Evolutionary conservation across 2,888 invertebrate species (phyloP).

Genomic region (Drosophila nigricruria): DNA sequence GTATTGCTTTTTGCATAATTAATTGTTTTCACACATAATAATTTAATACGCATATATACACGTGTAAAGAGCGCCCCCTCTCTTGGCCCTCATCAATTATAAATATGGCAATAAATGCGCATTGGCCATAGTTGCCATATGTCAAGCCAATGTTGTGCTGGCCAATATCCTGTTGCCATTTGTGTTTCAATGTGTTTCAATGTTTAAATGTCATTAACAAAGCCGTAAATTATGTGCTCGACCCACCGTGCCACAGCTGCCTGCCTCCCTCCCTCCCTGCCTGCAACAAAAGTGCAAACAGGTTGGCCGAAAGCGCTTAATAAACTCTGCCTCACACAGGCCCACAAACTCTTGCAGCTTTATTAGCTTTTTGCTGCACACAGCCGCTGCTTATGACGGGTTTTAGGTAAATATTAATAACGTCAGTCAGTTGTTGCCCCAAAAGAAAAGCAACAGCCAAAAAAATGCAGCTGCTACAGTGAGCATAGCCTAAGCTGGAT

Average conservation of each 20-base stretch:
- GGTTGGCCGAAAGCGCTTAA: conserved; percentile 29
- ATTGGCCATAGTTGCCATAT: conserved; percentile 73
- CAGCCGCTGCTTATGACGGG: conserved; percentile 32
- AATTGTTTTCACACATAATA: conserved; percentile 85
- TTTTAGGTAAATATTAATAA: conserved; percentile 81
- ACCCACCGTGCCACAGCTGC: conserved; percentile 36
- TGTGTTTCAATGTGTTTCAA: conserved; percentile 71
- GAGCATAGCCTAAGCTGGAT: not conserved
- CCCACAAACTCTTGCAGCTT: conserved; percentile 44
- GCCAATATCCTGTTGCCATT: conserved; percentile 45
- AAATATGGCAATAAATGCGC: conserved; percentile 65
- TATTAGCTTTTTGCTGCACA: conserved; percentile 70
- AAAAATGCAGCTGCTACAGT: conserved; percentile 38
- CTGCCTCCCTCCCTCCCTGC: not conserved
- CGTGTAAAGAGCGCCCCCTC: conserved; percentile 54
- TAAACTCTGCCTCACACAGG: conserved; percentile 36
- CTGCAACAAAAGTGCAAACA: conserved; percentile 36
- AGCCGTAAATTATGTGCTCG: conserved; percentile 72
- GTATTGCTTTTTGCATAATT: conserved; percentile 74
- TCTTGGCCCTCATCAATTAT: conserved; percentile 60
- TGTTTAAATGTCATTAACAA: conserved; percentile 82
- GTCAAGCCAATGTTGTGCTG: conserved; percentile 44
- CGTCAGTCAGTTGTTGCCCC: conserved; percentile 15
- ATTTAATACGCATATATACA: conserved; percentile 74
- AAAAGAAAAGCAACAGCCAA: conserved; percentile 11